These are phyloP conservation scores for Eupithecia subfuscata DNA, from an alignment of 2,888 invertebrate species.

Conservation along the genomic window DNA sequence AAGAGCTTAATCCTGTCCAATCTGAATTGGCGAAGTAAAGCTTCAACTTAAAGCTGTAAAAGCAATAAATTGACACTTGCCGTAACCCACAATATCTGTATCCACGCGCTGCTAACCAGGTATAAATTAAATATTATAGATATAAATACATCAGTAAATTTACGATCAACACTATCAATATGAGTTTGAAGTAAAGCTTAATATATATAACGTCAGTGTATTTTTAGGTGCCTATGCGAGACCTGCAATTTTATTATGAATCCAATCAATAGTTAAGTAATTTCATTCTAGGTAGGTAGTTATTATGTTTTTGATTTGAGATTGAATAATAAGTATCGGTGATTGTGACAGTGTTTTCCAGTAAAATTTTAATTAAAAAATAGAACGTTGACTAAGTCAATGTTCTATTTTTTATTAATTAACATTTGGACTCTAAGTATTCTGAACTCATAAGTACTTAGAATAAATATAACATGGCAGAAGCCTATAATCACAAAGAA, in stretches of 20 bases:
- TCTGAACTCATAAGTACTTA: no score
- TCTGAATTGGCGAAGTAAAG: not conserved
- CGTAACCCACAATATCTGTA: slow-evolving; percentile 1
- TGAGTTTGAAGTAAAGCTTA: not conserved
- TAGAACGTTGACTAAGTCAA: not conserved
- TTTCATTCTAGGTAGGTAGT: no score
- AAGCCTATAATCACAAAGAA: no score
- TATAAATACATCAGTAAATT: not conserved
- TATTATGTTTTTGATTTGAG: no score
- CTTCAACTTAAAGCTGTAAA: not conserved
- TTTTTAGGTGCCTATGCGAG: not conserved
- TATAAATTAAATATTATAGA: not conserved
- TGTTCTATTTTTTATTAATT: no score
- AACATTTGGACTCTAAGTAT: no score
- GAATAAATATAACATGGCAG: no score
- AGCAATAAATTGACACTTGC: not conserved
- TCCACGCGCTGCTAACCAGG: not conserved
- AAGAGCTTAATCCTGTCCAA: not conserved
- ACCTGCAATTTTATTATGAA: not conserved
- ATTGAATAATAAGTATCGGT: no score
- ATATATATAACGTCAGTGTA: not conserved
- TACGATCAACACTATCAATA: not conserved
- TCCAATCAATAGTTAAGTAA: not conserved
- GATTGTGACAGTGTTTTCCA: not conserved
- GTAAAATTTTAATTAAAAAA: not conserved